A percentile compares a stretch with the other conserved stretches of the same genome.
phyloP scores from a whole-genome alignment of 2,113 vertebrate species.

The Hypocryptadius cinnamomeus region DNA sequence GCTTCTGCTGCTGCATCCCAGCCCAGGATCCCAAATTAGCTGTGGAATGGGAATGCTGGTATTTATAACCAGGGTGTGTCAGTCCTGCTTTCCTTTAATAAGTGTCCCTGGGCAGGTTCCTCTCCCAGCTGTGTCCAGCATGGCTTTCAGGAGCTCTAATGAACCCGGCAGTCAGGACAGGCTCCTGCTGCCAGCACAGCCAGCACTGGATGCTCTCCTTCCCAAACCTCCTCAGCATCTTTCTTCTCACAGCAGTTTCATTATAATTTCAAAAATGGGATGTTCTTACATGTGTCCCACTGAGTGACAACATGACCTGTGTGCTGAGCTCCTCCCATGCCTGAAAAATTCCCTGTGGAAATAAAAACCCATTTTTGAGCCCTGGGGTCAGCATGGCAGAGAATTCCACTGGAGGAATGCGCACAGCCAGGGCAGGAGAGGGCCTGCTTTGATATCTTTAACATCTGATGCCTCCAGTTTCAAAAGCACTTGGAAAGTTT shows the following conservation, averaged over 20 bases:
- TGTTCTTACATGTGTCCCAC: fast-evolving
- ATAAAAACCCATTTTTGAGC: neutral
- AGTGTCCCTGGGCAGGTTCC: conserved; percentile 22
- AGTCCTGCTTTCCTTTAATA: neutral
- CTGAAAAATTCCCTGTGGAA: neutral
- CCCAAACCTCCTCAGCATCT: neutral
- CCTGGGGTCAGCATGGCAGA: fast-evolving
- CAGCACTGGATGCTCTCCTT: neutral
- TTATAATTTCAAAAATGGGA: neutral
- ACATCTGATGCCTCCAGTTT: neutral
- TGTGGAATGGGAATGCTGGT: neutral
- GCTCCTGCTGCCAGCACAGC: neutral
- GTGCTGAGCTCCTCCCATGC: neutral
- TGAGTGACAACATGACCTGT: neutral
- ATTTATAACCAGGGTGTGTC: neutral
- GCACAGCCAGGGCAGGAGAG: neutral
- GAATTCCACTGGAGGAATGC: fast-evolving
- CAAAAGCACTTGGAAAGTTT: neutral
- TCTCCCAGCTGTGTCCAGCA: neutral
- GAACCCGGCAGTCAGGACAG: neutral
- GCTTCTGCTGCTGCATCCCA: neutral
- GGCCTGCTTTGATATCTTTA: neutral
- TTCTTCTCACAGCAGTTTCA: neutral
- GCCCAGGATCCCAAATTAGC: neutral
- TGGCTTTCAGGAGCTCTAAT: neutral